phyloP scores from a whole-genome alignment of 2,113 vertebrate genomes.

The Camelus bactrianus region DNA sequence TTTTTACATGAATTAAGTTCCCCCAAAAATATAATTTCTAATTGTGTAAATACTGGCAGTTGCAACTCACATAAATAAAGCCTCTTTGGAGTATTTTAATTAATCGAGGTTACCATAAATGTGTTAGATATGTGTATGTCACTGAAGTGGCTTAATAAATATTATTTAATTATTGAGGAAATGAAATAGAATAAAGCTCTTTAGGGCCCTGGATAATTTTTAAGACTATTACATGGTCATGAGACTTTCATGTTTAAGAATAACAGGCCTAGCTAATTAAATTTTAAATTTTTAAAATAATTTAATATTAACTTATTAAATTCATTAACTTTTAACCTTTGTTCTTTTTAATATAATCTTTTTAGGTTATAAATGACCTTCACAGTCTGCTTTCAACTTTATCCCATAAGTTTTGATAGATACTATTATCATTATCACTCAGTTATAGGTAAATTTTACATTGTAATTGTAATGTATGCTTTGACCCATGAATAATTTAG shows the following conservation, averaged over 20 bases:
- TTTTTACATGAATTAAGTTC: slow-evolving; percentile 38
- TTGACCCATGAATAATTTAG: slow-evolving; percentile 16
- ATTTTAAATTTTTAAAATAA: not conserved
- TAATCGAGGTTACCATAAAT: not conserved
- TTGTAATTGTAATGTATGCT: slow-evolving; percentile 2
- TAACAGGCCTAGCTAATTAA: slow-evolving; percentile 8
- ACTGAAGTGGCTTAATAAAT: not conserved
- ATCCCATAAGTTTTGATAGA: not conserved
- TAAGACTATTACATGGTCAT: not conserved
- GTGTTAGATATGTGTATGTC: not conserved
- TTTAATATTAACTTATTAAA: too few relatives aligned
- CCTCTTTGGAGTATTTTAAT: not conserved
- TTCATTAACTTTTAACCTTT: slow-evolving; percentile 40
- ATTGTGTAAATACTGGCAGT: not conserved
- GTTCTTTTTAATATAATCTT: not conserved
- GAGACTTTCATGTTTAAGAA: slow-evolving; percentile 44
- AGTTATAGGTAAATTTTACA: slow-evolving; percentile 11
- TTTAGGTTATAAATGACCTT: slow-evolving; percentile 11
- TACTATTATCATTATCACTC: not conserved
- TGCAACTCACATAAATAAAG: not conserved
- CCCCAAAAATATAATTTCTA: not conserved
- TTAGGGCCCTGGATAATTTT: not conserved
- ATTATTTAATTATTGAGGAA: not conserved
- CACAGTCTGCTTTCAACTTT: not conserved
- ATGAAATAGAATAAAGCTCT: not conserved